phyloP scores from a whole-genome alignment of 2,888 invertebrate species.

The Zhuqinia jingwanae region DNA sequence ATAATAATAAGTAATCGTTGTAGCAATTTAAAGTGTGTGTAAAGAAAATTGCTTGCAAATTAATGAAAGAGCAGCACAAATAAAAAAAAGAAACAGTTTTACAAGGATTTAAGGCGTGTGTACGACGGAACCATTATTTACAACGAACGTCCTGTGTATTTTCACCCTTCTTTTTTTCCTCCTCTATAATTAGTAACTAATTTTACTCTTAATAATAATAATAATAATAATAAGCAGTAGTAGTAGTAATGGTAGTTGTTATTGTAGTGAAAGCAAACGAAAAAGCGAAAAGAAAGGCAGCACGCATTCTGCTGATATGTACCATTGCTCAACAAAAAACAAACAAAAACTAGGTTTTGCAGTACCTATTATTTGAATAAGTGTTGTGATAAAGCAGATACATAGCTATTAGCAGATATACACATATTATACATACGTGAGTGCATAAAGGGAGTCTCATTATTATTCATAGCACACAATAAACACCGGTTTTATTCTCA shows the following conservation, averaged over 20 bases:
- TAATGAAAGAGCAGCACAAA: background rate
- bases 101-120: slow-evolving; percentile 35
- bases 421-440: no score
- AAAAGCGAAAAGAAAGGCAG: background rate
- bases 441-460: no score
- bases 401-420: no score
- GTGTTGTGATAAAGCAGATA: no score
- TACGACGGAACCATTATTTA: slow-evolving; percentile 38
- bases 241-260: background rate
- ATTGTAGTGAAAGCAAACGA: background rate
- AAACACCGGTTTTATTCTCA: no score
- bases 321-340: background rate
- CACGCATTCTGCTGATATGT: background rate
- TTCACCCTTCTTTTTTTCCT: background rate
- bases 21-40: background rate
- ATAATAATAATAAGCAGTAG: slow-evolving; percentile 32
- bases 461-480: no score
- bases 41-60: background rate
- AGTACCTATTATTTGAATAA: no score
- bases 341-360: no score
- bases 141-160: background rate
- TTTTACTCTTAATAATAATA: slow-evolving; percentile 36
- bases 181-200: slow-evolving; percentile 41
- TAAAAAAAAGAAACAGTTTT: slow-evolving; percentile 15
- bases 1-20: background rate